These are phyloP conservation scores for Vanessa atalanta DNA, from an alignment of 1,140 invertebrate species.

Conservation along the genomic window DNA sequence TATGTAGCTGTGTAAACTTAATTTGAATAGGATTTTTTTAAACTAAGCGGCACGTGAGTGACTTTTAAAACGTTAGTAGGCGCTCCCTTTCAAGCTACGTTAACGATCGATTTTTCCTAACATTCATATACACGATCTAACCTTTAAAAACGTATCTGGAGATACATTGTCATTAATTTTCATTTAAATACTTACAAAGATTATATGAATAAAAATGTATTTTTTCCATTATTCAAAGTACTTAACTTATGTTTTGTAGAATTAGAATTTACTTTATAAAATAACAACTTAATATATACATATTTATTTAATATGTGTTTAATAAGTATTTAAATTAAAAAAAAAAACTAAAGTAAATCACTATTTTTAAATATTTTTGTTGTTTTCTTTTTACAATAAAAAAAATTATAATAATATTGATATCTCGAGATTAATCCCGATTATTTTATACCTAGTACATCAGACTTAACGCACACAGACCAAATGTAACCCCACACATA, in stretches of 20 bases:
- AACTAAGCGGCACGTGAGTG: background rate
- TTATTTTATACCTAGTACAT: background rate
- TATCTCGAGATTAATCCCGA: conserved; percentile 15
- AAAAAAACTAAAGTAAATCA: too few species aligned
- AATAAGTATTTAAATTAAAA: too few species aligned
- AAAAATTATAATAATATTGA: background rate
- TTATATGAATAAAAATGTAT: too few species aligned
- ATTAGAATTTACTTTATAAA: too few species aligned
- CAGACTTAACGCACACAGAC: conserved; percentile 39
- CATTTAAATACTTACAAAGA: background rate
- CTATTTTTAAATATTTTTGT: too few species aligned
- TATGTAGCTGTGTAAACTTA: background rate
- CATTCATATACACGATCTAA: conserved; percentile 12
- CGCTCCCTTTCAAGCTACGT: conserved; percentile 2
- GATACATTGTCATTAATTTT: background rate
- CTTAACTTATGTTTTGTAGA: too few species aligned
- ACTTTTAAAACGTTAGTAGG: conserved; percentile 19
- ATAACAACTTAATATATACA: background rate
- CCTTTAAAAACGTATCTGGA: conserved; percentile 3
- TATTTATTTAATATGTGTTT: too few species aligned
- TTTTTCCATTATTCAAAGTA: too few species aligned
- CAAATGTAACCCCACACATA: conserved; percentile 36
- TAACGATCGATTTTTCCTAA: conserved; percentile 40
- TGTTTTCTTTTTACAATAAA: background rate
- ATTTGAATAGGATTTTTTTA: background rate